Conservation (phyloP, 2,113 vertebrate species). For the Phyllostomus discolor region DNA sequence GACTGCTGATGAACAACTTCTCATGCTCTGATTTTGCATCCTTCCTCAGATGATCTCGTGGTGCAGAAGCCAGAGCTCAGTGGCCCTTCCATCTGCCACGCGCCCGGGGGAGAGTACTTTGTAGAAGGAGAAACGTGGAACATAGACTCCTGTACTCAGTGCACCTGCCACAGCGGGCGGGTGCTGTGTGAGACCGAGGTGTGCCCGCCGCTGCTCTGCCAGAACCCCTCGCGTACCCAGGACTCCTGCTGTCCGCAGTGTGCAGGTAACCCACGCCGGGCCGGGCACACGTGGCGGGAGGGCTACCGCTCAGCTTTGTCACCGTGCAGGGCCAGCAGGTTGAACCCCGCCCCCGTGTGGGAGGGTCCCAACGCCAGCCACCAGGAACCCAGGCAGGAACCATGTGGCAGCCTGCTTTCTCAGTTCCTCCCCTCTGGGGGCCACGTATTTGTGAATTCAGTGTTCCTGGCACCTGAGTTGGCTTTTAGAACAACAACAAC, state of each 20-base stretch:
- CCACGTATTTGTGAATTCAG: fast-evolving
- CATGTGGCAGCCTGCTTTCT: not conserved
- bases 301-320: fast-evolving
- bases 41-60: slow-evolving; percentile 83
- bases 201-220: slow-evolving; percentile 91
- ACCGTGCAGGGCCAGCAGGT: not conserved
- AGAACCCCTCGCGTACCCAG: slow-evolving; percentile 88
- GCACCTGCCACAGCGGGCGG: slow-evolving; percentile 89
- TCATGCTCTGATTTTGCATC: slow-evolving; percentile 22
- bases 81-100: slow-evolving; percentile 87
- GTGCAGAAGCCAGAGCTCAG: slow-evolving; percentile 87
- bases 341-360: not conserved
- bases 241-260: slow-evolving; percentile 93
- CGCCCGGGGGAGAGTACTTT: slow-evolving; percentile 91
- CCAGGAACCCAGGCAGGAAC: not conserved
- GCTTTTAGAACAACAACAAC: not conserved
- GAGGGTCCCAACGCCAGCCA: fast-evolving
- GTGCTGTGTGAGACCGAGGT: slow-evolving; percentile 93
- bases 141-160: slow-evolving; percentile 92
- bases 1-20: not conserved
- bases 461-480: not conserved
- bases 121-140: slow-evolving; percentile 92
- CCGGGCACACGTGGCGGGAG: fast-evolving
- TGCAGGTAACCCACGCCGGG: slow-evolving; percentile 75
- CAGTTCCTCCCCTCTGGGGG: not conserved